Conservation (phyloP, 2,113 vertebrate genomes). For the Gulo gulo region DNA sequence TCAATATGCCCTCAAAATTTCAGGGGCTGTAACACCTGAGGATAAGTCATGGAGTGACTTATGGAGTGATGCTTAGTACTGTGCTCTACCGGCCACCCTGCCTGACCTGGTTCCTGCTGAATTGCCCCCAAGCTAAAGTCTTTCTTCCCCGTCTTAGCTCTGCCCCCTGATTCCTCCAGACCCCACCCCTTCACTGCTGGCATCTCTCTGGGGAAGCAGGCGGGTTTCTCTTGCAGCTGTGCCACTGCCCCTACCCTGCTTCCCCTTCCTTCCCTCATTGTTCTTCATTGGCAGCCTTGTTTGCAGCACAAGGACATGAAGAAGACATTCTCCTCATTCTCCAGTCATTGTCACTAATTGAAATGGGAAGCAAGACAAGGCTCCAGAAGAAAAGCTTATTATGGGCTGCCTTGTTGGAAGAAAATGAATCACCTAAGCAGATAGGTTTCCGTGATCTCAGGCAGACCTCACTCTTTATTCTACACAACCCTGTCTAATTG, state of each 20-base stretch:
- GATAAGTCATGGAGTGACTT: too few species aligned
- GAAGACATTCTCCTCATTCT: conserved; percentile 85
- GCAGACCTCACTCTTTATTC: conserved; percentile 84
- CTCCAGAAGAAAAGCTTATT: conserved; percentile 87
- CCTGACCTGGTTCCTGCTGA: not conserved
- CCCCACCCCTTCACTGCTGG: not conserved
- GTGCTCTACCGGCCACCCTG: not conserved
- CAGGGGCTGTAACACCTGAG: not conserved
- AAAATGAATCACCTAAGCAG: conserved; percentile 89
- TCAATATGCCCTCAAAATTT: not conserved
- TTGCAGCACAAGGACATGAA: conserved; percentile 83
- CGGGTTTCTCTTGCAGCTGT: conserved; percentile 51
- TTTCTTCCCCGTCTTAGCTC: not conserved
- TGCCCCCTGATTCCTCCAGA: not conserved
- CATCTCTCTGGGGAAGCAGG: not conserved
- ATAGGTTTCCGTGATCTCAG: conserved; percentile 86
- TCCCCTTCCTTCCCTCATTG: conserved; percentile 27
- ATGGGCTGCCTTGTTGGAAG: conserved; percentile 84
- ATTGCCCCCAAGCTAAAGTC: not conserved
- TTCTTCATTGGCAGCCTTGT: conserved; percentile 81
- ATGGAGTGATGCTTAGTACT: not conserved
- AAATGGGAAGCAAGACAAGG: conserved; percentile 87
- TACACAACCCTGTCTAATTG: conserved; percentile 82
- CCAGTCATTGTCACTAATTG: conserved; percentile 81
- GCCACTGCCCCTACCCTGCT: not conserved